phyloP scores from a whole-genome alignment of 2,888 invertebrate genomes.

The Leucozona laternaria region DNA sequence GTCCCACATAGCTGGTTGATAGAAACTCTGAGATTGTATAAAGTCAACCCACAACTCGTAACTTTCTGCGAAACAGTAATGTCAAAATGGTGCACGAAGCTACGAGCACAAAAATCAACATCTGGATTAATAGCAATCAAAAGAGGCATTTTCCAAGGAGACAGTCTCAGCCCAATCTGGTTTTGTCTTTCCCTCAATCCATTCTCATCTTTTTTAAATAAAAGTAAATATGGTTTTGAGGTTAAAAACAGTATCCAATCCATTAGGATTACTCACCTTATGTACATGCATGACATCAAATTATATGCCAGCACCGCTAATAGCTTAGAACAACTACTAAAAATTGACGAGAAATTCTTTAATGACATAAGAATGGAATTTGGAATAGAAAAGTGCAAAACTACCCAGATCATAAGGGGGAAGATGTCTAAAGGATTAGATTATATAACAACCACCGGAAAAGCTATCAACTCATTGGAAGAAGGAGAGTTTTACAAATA shows the following conservation, averaged over 20 bases:
- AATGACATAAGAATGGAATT: conserved; percentile 34
- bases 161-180: background rate
- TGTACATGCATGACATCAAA: conserved; percentile 3
- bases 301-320: conserved; percentile 5
- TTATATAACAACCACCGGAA: background rate
- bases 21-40: background rate
- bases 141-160: background rate
- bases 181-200: background rate
- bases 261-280: background rate
- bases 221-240: background rate
- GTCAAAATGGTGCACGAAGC: background rate
- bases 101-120: background rate
- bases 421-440: conserved; percentile 9
- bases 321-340: conserved; percentile 7
- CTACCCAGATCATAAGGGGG: background rate
- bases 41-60: background rate
- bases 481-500: conserved; percentile 15
- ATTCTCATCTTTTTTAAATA: background rate
- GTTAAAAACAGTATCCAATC: background rate
- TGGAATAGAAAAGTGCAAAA: conserved; percentile 34
- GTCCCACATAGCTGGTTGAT: background rate
- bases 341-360: background rate
- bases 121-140: background rate
- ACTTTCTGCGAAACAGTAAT: background rate
- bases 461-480: conserved; percentile 11